phyloP scores from a whole-genome alignment of 2,797 vertebrate species.

The Pantherophis alleghaniensis region DNA sequence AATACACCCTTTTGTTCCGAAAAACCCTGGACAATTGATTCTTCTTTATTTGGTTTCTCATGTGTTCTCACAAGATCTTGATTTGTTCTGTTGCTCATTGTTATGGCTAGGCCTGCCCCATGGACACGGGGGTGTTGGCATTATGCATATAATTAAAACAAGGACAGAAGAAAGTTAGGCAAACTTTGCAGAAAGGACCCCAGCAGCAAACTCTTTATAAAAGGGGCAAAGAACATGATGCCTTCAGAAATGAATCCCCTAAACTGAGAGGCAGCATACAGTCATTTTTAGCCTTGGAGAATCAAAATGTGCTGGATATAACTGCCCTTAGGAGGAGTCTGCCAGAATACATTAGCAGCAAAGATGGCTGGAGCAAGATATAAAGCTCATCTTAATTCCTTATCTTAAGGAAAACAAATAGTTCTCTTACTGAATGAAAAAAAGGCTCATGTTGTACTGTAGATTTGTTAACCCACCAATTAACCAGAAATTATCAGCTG shows the following conservation, averaged over 20 bases:
- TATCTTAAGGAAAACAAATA: background rate
- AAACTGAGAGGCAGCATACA: background rate
- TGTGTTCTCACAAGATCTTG: constrained; percentile 11
- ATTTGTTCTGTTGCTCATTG: constrained; percentile 1
- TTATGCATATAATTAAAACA: constrained; percentile 13
- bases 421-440: background rate
- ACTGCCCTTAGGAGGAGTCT: background rate
- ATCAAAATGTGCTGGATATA: background rate
- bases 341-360: background rate
- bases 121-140: background rate
- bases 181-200: background rate
- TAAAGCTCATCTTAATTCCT: background rate
- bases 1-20: constrained; percentile 43
- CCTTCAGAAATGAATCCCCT: background rate
- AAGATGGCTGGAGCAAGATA: background rate
- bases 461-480: background rate
- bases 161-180: background rate
- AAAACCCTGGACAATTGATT: constrained; percentile 33
- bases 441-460: background rate
- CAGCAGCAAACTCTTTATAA: background rate
- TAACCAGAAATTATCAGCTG: background rate
- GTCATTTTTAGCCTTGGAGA: background rate
- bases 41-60: constrained; percentile 15
- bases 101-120: constrained; percentile 28
- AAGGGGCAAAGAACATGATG: background rate